A percentile compares a stretch with the other conserved stretches of the same genome.
Conservation (phyloP, 2,113 vertebrate species). For the Clarias gariepinus region DNA sequence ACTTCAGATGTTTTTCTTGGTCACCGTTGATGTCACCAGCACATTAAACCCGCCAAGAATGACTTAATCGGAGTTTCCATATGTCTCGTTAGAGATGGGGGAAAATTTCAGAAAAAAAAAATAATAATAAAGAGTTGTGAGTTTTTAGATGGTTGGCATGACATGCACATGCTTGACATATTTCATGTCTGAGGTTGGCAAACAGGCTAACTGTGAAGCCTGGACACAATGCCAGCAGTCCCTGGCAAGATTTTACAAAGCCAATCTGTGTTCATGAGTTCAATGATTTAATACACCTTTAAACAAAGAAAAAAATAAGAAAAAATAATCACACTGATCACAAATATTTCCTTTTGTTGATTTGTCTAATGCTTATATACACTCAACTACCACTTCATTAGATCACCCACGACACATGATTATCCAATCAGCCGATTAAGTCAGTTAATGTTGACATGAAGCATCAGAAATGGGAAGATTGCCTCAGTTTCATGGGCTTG, state of each 20-base stretch:
- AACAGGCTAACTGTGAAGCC: background rate
- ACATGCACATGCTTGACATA: background rate
- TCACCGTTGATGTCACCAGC: constrained; percentile 68
- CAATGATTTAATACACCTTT: background rate
- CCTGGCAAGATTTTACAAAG: background rate
- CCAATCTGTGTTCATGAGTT: background rate
- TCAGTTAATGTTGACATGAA: background rate
- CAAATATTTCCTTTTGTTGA: background rate
- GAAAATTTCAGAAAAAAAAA: background rate
- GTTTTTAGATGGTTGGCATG: background rate
- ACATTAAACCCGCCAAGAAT: constrained; percentile 7
- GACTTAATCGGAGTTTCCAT: constrained; percentile 23
- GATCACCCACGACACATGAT: background rate
- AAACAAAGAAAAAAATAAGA: background rate
- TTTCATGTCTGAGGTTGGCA: background rate
- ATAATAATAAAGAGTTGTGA: background rate
- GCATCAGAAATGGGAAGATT: background rate
- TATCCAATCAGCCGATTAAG: background rate
- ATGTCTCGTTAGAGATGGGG: constrained; percentile 8
- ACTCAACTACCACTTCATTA: no score
- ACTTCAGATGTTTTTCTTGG: constrained; percentile 67
- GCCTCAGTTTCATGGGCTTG: background rate
- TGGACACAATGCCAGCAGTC: background rate
- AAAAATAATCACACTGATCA: background rate
- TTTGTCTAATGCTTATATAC: background rate